These are phyloP conservation scores for Premnoplex brunnescens DNA, from an alignment of 2,797 vertebrate genomes.

Conservation along the genomic window DNA sequence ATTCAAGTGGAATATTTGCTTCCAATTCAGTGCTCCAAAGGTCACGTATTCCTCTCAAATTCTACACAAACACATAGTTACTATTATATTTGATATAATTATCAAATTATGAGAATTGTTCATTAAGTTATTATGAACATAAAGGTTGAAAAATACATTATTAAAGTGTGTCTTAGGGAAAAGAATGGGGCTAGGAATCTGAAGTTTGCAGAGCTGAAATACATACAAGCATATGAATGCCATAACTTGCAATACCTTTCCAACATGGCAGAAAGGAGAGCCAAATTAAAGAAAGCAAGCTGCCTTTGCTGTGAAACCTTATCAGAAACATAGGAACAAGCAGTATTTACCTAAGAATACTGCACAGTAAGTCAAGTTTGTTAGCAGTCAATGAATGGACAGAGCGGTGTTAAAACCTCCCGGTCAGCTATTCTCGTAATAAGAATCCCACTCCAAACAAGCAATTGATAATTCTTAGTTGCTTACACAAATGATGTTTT, in stretches of 20 bases:
- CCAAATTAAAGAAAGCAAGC: background rate
- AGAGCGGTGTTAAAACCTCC: background rate
- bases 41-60: background rate
- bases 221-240: background rate
- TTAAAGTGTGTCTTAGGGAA: background rate
- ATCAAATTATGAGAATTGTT: background rate
- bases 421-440: background rate
- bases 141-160: background rate
- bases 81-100: too few species aligned
- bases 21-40: background rate
- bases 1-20: background rate
- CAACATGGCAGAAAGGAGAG: background rate
- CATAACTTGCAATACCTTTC: background rate
- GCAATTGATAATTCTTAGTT: background rate
- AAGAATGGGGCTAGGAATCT: background rate
- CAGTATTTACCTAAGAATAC: background rate
- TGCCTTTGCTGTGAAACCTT: background rate
- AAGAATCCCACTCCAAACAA: background rate
- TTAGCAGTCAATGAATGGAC: background rate
- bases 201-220: background rate
- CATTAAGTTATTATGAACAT: background rate
- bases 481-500: background rate
- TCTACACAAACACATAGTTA: background rate
- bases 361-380: background rate
- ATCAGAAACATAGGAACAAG: background rate